Base-by-base conservation (phyloP, 2,888 invertebrate genomes). In the Azorinus chamasolen region DNA sequence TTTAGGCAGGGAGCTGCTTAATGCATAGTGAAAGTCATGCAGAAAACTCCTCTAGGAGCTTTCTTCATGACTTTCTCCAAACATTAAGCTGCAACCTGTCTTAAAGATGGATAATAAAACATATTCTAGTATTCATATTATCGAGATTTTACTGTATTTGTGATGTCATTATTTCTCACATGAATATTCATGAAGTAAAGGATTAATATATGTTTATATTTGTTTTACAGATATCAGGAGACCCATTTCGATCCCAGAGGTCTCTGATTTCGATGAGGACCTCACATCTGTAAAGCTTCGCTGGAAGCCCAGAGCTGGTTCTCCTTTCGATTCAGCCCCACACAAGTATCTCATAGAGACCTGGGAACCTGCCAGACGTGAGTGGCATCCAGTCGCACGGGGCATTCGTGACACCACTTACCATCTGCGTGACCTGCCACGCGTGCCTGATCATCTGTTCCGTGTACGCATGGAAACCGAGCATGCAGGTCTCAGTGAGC, bases 391-490 rank as follows among this genome's bases (percentile, higher is more conserved):
- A 24, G 58, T 89, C 6, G 89, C 87, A 6, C 79, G 83, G n/a
- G 84, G 83, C 51, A 77, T 91, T 25, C 80, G 84, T 8, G 90
- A 90, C 58, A 89, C 91, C 1, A 79, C 80, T 32, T 92, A 88
- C 71, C 73, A 81, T n/a, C 76, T 93, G 57, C 88, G 87, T 6
- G 88, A 89, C 39, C 84, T 99, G 78, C 96, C 97, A 90, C 97
- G 98, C 0, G 97, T 97, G 94, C 95, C 97, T 82, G 98, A 99
- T 93, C 99, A 99, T 94, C 96, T 97, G 93, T 98, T 99, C 94
- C 95, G 99, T 76, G 96, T 99, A 41, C 95, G 99, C 37, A 98
- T 99, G 3, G 98, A 98, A 92, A 99, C 99, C 93, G 97, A 97
- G 92, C 59, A 63, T 14, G 97, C 96, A 92, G 98, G 98, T 58